Percentiles rank a stretch among this genome's conserved stretches.
These are phyloP conservation scores for Diglossa cyanea DNA, from an alignment of 2,797 vertebrate species.

Conservation along the genomic window DNA sequence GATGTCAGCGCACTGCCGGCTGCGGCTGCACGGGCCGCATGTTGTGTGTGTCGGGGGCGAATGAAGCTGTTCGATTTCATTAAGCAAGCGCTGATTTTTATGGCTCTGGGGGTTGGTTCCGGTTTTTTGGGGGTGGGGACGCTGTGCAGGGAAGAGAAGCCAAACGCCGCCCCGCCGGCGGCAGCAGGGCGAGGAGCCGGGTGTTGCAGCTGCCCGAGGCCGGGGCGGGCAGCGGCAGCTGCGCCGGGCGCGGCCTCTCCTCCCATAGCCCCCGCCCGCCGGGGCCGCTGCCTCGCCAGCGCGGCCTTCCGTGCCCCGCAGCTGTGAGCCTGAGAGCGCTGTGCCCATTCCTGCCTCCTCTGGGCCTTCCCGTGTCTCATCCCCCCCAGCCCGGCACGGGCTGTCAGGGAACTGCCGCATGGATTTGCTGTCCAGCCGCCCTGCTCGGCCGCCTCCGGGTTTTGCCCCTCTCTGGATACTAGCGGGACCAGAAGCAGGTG, in stretches of 20 bases:
- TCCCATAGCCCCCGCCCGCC: not conserved
- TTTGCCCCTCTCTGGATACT: not conserved
- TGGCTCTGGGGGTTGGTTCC: not conserved
- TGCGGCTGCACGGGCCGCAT: not conserved
- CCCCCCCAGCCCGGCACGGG: not conserved
- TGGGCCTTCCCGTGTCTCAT: not conserved
- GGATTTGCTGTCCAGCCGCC: not conserved
- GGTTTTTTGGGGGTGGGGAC: too few species aligned
- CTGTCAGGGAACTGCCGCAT: not conserved
- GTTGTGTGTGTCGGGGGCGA: not conserved
- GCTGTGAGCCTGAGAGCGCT: accelerated
- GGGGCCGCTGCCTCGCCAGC: not conserved
- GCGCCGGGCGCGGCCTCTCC: too few species aligned
- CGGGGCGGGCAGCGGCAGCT: not conserved
- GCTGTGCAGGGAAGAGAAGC: not conserved
- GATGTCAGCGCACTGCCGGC: not conserved
- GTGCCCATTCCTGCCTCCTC: not conserved
- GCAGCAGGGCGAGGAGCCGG: not conserved
- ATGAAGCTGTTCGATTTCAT: not conserved
- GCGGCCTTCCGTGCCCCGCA: accelerated
- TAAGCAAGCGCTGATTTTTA: not conserved
- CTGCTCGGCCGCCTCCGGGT: not conserved
- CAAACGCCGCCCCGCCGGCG: accelerated
- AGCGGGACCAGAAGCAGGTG: not conserved
- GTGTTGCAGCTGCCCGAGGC: not conserved